These are phyloP conservation scores for Pomacea maculata DNA, from an alignment of 1,140 invertebrate genomes.

Conservation along the genomic window DNA sequence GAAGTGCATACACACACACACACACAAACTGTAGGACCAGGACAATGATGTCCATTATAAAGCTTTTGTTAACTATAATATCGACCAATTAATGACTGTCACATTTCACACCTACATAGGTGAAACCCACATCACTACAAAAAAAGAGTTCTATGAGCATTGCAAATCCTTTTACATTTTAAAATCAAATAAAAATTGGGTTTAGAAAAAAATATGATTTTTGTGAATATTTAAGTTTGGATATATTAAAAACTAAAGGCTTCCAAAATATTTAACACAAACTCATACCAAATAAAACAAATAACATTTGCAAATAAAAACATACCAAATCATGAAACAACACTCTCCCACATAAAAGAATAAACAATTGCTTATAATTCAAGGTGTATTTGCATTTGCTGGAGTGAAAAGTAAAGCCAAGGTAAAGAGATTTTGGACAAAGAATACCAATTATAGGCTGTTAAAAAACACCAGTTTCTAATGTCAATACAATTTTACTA, in stretches of 20 bases:
- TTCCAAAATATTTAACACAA: not conserved
- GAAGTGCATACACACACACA: not conserved
- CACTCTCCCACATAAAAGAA: not conserved
- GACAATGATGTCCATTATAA: not conserved
- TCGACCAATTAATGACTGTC: too few relatives aligned
- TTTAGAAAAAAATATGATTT: not conserved
- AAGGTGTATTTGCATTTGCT: too few relatives aligned
- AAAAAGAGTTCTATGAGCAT: not conserved
- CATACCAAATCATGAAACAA: not conserved
- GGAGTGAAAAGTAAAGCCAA: too few relatives aligned
- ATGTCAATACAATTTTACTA: not conserved
- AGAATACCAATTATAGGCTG: not conserved
- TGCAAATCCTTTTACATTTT: not conserved
- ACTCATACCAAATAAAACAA: not conserved
- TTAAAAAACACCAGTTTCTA: not conserved
- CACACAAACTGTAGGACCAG: not conserved
- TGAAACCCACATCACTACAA: not conserved
- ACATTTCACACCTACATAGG: too few relatives aligned
- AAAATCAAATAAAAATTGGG: not conserved
- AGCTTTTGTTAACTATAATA: too few relatives aligned
- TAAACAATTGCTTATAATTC: too few relatives aligned
- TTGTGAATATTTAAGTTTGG: not conserved
- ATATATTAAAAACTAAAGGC: not conserved
- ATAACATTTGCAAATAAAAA: not conserved
- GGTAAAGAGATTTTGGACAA: not conserved